A percentile compares a stretch with the other conserved stretches of the same genome.
phyloP scores from a whole-genome alignment of 2,888 invertebrate genomes.

The Torymus tubicola region DNA sequence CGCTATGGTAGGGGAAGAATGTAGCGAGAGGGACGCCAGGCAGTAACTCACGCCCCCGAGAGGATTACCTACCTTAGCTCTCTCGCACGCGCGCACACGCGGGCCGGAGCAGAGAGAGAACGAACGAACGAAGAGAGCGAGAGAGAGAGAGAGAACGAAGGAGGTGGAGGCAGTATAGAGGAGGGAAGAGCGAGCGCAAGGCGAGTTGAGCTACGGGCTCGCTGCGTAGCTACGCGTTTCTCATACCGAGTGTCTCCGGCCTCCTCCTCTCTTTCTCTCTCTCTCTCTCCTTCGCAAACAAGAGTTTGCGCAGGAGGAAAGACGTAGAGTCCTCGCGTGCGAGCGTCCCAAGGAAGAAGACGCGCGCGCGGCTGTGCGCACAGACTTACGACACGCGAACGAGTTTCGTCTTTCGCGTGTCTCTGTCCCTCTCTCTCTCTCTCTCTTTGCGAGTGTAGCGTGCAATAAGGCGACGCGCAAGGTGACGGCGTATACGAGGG shows the following conservation, averaged over 20 bases:
- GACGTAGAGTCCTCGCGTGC: slow-evolving; percentile 49
- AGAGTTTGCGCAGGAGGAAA: slow-evolving; percentile 38
- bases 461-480: slow-evolving; percentile 31
- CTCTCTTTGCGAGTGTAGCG: not conserved
- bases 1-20: slow-evolving; percentile 58
- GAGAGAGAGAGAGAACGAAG: slow-evolving; percentile 47
- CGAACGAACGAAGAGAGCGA: slow-evolving; percentile 29
- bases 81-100: slow-evolving; percentile 51
- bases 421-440: slow-evolving; percentile 9
- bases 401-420: slow-evolving; percentile 59
- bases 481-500: not conserved
- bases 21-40: slow-evolving; percentile 64
- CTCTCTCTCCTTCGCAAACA: slow-evolving; percentile 62
- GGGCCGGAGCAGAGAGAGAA: slow-evolving; percentile 1
- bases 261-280: not conserved
- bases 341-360: slow-evolving; percentile 55
- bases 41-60: slow-evolving; percentile 76
- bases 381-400: slow-evolving; percentile 70
- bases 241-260: slow-evolving; percentile 75
- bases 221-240: slow-evolving; percentile 77
- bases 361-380: slow-evolving; percentile 38
- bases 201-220: slow-evolving; percentile 76
- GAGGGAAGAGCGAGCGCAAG: slow-evolving; percentile 62
- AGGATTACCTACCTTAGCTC: slow-evolving; percentile 75
- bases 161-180: slow-evolving; percentile 49